Base-by-base conservation (phyloP, 2,797 vertebrate genomes). In the Gadopsis marmoratus region DNA sequence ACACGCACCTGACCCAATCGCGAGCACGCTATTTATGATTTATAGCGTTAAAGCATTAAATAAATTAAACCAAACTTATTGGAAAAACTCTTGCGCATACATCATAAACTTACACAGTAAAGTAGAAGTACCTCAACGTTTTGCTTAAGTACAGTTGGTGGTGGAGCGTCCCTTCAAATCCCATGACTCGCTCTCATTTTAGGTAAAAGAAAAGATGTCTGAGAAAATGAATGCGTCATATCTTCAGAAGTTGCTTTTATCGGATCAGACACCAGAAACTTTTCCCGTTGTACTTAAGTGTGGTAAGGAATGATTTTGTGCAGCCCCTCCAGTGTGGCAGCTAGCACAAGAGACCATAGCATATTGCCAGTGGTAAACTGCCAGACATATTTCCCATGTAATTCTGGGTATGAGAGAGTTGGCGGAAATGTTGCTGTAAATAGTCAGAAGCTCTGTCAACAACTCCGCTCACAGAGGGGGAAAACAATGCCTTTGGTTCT, bases 371-470 rank as follows among this genome's bases (percentile, higher is more conserved):
- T 55, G 26, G 59, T 79, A 54, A 78, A 77, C 65, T 29, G 53
- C 14, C 64, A 85, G 73, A 74, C 66, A 67, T 35, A 68, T 79
- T 86, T 84, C 48, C 37, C 78, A 41, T 81, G 60, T 10, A 65
- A 48, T 51, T 45, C 12, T 55, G 29, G 13, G 53, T 77, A 72
- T 69, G 48, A 70, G 48, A 69, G 54, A 41, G 47, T 66, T 64
- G 45, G 26, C 64, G 64, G 79, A 85, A 86, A 77, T 70, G 23
- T 78, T 86, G 79, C 68, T 70, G 76, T 68, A 81, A 86, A 89
- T 84, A 84, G n/a, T 87, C 37, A 56, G 56, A 86, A 54, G 77
- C 76, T 86, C 83, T 89, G 85, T 91, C 84, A 87, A 90, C 82
- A 91, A 76, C 72, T 80, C 23, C 0, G 6, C 62, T 86, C 82